Conservation (phyloP, 2,113 vertebrate species). For the Chamaetylas fuelleborni region DNA sequence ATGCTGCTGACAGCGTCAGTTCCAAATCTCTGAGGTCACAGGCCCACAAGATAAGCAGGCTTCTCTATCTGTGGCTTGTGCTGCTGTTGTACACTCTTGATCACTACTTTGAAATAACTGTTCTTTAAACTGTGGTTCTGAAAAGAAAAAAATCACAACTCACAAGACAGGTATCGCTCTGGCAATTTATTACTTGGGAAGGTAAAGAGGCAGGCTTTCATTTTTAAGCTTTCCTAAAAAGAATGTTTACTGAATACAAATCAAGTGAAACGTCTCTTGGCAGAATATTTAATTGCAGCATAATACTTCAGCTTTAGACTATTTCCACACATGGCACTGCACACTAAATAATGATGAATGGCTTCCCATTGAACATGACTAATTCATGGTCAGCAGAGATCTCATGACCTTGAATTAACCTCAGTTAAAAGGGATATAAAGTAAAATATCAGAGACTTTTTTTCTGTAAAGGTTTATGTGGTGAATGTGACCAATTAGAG, state of each 20-base stretch:
- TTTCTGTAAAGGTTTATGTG: neutral
- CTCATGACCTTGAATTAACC: neutral
- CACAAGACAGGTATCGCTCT: neutral
- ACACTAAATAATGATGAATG: neutral
- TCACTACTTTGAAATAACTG: neutral
- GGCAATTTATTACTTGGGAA: neutral
- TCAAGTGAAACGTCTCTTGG: neutral
- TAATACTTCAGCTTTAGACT: neutral
- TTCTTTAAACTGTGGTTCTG: neutral
- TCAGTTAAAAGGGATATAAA: neutral
- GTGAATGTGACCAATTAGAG: neutral
- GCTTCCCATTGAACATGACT: neutral
- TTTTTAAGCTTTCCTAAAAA: constrained; percentile 1
- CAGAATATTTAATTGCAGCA: constrained; percentile 6
- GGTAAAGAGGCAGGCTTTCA: neutral
- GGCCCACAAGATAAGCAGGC: neutral
- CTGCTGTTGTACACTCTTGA: neutral
- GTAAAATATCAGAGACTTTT: neutral
- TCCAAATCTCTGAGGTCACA: neutral
- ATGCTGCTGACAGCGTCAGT: neutral
- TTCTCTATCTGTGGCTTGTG: neutral
- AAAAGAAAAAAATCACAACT: neutral
- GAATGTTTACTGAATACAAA: neutral
- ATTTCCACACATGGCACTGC: neutral
- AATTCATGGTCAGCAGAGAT: neutral